Percentiles rank a stretch among this genome's conserved stretches.
These are phyloP conservation scores for Meiosimyza decipiens DNA, from an alignment of 2,888 invertebrate species.

Conservation along the genomic window DNA sequence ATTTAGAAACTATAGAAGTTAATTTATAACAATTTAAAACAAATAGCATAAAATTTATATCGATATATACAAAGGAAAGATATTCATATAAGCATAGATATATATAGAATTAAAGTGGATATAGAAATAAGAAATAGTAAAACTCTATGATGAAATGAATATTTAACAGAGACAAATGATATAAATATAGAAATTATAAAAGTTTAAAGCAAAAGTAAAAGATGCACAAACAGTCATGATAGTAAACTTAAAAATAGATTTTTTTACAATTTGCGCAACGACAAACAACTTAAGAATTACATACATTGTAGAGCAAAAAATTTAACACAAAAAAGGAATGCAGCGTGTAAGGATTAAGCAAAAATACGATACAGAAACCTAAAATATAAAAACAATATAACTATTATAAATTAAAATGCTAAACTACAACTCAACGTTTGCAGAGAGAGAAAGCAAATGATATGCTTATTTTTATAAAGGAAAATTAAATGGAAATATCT, in stretches of 20 bases:
- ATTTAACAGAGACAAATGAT: not conserved
- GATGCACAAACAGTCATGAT: slow-evolving; percentile 45
- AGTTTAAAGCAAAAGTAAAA: slow-evolving; percentile 32
- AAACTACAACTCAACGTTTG: not conserved
- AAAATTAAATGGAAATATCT: slow-evolving; percentile 31
- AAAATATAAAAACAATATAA: not conserved
- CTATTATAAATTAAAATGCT: not conserved
- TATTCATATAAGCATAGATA: slow-evolving; percentile 25
- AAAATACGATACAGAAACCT: not conserved
- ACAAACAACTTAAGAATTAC: slow-evolving; percentile 20
- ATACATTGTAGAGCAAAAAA: slow-evolving; percentile 6
- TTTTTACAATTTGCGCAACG: slow-evolving; percentile 25
- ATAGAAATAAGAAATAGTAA: slow-evolving; percentile 13
- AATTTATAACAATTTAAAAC: slow-evolving; percentile 24
- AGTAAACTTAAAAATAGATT: slow-evolving; percentile 41
- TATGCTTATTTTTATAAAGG: slow-evolving; percentile 32
- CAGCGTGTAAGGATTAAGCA: not conserved
- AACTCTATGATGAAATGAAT: not conserved
- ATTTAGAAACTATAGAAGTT: slow-evolving; percentile 13
- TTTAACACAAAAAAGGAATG: slow-evolving; percentile 16
- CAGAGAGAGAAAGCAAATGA: not conserved
- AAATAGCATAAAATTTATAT: slow-evolving; percentile 28
- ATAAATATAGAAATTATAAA: slow-evolving; percentile 35
- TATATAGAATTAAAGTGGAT: slow-evolving; percentile 37
- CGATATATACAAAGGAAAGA: slow-evolving; percentile 21